A percentile compares a stretch with the other conserved stretches of the same genome.
Evolutionary conservation across 2,797 vertebrate genomes (phyloP).

Genomic region (Limnodromus scolopaceus): DNA sequence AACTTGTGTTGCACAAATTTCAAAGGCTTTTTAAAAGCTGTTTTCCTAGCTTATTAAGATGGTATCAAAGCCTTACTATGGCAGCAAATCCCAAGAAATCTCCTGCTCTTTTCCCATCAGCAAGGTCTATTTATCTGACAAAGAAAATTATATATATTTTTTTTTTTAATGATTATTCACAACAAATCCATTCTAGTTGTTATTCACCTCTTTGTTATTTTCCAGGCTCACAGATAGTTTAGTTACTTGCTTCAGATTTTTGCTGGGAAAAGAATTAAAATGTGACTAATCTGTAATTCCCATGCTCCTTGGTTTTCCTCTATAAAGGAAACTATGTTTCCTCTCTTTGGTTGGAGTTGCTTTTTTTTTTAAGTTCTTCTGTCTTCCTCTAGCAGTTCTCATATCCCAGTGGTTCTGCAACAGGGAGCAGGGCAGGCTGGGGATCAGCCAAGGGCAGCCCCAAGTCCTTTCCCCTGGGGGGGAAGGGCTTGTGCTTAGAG

Average conservation of each 20-base stretch:
- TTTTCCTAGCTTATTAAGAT: neutral
- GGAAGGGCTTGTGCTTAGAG: neutral
- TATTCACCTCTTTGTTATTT: neutral
- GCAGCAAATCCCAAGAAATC: neutral
- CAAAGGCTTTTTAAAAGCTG: neutral
- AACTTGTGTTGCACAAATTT: neutral
- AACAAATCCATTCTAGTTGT: neutral
- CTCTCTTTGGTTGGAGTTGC: neutral
- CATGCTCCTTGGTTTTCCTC: neutral
- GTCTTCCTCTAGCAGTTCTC: neutral
- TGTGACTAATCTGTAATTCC: neutral
- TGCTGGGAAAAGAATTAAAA: neutral
- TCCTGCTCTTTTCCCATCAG: neutral
- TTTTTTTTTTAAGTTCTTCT: neutral
- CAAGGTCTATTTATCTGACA: neutral
- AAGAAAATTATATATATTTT: neutral
- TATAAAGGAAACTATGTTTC: neutral
- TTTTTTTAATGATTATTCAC: neutral
- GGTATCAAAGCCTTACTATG: neutral
- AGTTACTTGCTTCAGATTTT: neutral
- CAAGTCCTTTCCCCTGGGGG: neutral
- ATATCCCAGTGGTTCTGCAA: neutral
- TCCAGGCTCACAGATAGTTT: neutral
- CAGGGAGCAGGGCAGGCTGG: neutral
- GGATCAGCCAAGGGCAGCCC: neutral